Evolutionary conservation across 2,113 vertebrate genomes (phyloP).

Genomic region (Vicugna pacos): DNA sequence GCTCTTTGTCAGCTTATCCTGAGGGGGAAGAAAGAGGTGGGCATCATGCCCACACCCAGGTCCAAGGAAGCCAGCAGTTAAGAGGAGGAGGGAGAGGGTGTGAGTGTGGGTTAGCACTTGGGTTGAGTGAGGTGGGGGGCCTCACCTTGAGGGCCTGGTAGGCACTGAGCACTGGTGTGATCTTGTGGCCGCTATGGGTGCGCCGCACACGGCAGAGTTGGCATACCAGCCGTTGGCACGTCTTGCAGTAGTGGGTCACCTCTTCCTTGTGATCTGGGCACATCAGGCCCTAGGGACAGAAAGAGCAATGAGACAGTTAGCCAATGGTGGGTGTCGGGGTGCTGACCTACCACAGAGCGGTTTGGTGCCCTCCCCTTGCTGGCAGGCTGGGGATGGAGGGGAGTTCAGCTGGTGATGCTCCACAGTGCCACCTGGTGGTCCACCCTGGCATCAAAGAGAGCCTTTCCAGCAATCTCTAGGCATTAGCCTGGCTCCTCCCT

Average conservation of each 20-base stretch:
- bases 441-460: background rate
- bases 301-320: background rate
- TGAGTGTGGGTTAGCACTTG: background rate
- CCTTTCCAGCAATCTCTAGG: background rate
- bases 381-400: background rate
- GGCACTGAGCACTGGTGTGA: constrained; percentile 94
- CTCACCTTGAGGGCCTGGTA: constrained; percentile 96
- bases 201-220: constrained; percentile 95
- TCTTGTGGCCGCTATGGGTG: constrained; percentile 95
- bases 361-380: rapidly evolving
- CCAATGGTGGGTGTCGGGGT: background rate
- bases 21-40: constrained; percentile 56
- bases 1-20: constrained; percentile 97
- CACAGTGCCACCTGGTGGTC: constrained; percentile 65
- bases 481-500: background rate
- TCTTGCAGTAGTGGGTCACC: constrained; percentile 96
- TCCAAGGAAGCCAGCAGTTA: background rate
- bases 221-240: constrained; percentile 95
- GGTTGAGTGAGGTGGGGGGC: background rate
- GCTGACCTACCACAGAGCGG: background rate
- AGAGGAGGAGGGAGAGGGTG: background rate
- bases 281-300: constrained; percentile 90
- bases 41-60: background rate
- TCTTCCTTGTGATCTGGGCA: constrained; percentile 97
- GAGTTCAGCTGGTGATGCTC: background rate